Evolutionary conservation across 2,113 vertebrate species (phyloP).

Genomic region (Talpa occidentalis): DNA sequence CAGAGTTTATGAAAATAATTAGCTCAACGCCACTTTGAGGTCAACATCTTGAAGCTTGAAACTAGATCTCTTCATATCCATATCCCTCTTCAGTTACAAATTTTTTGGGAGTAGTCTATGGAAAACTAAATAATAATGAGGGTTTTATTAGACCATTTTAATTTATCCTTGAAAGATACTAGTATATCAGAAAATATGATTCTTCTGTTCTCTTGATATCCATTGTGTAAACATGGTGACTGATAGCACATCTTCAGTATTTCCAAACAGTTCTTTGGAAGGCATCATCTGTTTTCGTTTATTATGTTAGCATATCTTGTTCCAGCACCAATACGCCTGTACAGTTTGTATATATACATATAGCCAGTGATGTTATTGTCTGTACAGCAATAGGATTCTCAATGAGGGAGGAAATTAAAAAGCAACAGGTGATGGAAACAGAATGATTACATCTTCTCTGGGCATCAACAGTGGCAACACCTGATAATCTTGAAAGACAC

Average conservation of each 20-base stretch:
- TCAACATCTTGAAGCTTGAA: not conserved
- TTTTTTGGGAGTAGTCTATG: not conserved
- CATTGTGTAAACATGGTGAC: not conserved
- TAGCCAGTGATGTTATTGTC: slow-evolving; percentile 44
- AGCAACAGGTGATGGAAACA: slow-evolving; percentile 51
- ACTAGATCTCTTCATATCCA: not conserved
- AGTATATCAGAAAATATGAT: not conserved
- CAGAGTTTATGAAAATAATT: not conserved
- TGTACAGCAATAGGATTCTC: not conserved
- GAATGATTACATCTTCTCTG: slow-evolving; percentile 68
- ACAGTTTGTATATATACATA: not conserved
- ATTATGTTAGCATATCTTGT: slow-evolving; percentile 55
- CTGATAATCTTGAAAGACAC: slow-evolving; percentile 61
- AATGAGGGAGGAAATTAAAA: slow-evolving; percentile 76
- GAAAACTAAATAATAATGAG: not conserved
- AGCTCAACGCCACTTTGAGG: not conserved
- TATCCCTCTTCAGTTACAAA: not conserved
- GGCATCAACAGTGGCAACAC: slow-evolving; percentile 15
- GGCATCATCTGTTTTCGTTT: slow-evolving; percentile 15
- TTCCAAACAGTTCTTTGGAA: slow-evolving; percentile 49
- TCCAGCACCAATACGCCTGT: not conserved
- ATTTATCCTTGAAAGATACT: slow-evolving; percentile 45
- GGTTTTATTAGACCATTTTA: not conserved
- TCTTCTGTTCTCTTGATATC: slow-evolving; percentile 45
- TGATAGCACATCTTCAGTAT: slow-evolving; percentile 23